A percentile compares a stretch with the other conserved stretches of the same genome.
phyloP scores from a whole-genome alignment of 1,140 invertebrate species.

The Platorchestia sp. region DNA sequence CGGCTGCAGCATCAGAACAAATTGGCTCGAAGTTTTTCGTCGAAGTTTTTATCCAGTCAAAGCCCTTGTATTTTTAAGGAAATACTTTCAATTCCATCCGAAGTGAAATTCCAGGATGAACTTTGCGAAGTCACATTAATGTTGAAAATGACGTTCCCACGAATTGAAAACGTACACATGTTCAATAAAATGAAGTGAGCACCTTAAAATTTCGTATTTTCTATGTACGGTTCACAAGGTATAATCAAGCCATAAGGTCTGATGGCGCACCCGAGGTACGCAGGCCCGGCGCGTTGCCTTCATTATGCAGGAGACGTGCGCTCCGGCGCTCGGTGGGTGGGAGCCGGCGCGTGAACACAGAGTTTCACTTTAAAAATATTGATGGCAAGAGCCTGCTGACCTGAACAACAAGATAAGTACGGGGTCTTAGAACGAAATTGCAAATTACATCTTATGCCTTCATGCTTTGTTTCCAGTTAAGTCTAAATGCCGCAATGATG shows the following conservation, averaged over 20 bases:
- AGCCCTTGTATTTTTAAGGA: neutral
- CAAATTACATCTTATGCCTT: neutral
- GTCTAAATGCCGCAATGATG: neutral
- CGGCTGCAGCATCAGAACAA: neutral
- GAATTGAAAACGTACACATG: neutral
- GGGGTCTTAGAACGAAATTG: constrained; percentile 2
- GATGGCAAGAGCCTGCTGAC: neutral
- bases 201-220: neutral
- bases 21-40: neutral
- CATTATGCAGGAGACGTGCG: constrained; percentile 46
- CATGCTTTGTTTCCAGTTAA: neutral
- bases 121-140: neutral
- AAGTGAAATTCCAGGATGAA: neutral
- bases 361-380: constrained; percentile 50
- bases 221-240: neutral
- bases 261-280: neutral
- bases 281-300: neutral
- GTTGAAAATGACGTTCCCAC: neutral
- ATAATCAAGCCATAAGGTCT: neutral
- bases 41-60: neutral
- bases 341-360: neutral
- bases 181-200: neutral
- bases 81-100: neutral
- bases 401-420: constrained; percentile 40
- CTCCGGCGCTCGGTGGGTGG: neutral